Evolutionary conservation across 2,888 invertebrate species (phyloP).

Genomic region (Chloroclysta siterata): DNA sequence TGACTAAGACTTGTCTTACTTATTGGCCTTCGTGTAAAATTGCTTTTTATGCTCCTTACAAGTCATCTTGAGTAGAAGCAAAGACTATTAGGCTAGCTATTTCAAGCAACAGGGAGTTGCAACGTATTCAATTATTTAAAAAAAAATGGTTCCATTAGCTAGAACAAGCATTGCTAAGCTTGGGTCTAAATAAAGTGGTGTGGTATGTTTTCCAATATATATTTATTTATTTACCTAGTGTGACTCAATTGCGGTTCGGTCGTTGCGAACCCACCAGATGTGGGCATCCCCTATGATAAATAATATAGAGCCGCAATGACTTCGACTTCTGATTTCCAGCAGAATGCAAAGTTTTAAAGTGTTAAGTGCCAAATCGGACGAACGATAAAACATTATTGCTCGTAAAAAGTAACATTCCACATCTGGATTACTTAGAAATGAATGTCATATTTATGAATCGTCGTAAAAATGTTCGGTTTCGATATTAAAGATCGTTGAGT

Average conservation of each 20-base stretch:
- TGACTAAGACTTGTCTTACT: too few relatives aligned
- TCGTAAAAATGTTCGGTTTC: constrained; percentile 36
- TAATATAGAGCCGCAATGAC: constrained; percentile 1
- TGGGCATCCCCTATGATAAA: not conserved
- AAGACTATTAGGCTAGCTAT: too few relatives aligned
- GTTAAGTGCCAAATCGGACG: constrained; percentile 31
- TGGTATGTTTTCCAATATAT: too few relatives aligned
- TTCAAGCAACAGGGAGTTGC: too few relatives aligned
- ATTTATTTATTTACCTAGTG: not conserved
- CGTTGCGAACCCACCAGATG: not conserved
- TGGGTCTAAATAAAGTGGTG: too few relatives aligned
- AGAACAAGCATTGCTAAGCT: too few relatives aligned
- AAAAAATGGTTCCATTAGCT: too few relatives aligned
- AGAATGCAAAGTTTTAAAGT: constrained; percentile 33
- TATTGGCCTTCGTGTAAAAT: too few relatives aligned
- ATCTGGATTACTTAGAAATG: constrained; percentile 33
- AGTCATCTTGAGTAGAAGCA: too few relatives aligned
- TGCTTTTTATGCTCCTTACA: too few relatives aligned
- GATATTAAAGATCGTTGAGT: constrained; percentile 13
- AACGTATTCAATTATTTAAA: too few relatives aligned
- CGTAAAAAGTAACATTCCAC: constrained; percentile 34
- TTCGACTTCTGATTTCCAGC: constrained; percentile 25
- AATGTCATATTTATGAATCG: constrained; percentile 32
- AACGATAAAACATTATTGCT: constrained; percentile 29
- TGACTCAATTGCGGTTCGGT: not conserved